Evolutionary conservation across 2,113 vertebrate genomes (phyloP), one percentile per base, ranked within the genome.

Genomic region (Pterophyllum scalare): DNA sequence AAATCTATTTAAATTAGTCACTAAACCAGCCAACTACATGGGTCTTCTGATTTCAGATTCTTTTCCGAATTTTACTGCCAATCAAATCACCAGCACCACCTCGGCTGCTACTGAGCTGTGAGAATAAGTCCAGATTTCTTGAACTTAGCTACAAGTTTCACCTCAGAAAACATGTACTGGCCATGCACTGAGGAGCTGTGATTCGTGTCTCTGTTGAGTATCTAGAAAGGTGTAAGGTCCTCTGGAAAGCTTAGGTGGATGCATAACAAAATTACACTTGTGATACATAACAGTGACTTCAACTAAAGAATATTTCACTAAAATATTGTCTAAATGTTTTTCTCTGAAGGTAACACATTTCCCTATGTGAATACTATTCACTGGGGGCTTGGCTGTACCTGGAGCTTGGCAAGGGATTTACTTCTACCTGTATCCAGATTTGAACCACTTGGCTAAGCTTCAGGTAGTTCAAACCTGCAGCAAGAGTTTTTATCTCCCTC

Each of bases 221-320:
- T 98, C 65, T 98, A 97, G 97, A 98, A 98, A 93, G 96, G 97
- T 2, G 95, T 97, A 89, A 97, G 95, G 79, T 97, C 97, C 28
- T 97, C 97, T 0, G 97, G 97, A 86, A 98, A 98, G 97, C 97
- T 97, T 46, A 14, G 22, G 38, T 11, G 20, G 7, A 77, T 31
- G 24, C 62, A 46, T 46, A 67, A 46, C 9, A 20, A 40, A 60
- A 11, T 17, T 62, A 35, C 43, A 24, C 6, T 33, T 11, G 8
- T 24, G 19, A 4, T 15, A 4, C 24, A 77, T 7, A 60, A 24
- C 40, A 70, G 9, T 49, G 64, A 49, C 49, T 61, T 11, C 22
- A 12, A 28, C n/a, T 77, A 49, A 60, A 13, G 40, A 49, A 46
- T 22, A 70, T n/a, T 4, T 49, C 20, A 17, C 11, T 77, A 31